Conservation (phyloP, 1,140 invertebrate species). For the Dermatophagoides farinae region DNA sequence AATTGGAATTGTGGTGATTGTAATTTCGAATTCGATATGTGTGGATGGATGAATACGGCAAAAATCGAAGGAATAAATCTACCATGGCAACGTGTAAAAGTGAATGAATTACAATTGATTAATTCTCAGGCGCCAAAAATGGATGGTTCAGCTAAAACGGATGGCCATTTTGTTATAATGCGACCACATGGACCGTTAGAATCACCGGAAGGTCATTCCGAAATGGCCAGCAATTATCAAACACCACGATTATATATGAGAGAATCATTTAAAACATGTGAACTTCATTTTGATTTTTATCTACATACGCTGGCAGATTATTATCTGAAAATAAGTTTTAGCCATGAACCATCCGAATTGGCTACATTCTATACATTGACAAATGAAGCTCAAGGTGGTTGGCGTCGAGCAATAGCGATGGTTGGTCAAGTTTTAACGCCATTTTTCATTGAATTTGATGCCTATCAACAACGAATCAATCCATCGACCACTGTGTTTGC, state of each 20-base stretch:
- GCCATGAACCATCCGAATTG: too few relatives aligned
- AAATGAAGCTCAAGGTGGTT: constrained; percentile 6
- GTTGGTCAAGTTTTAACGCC: constrained; percentile 10
- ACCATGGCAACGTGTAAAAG: too few relatives aligned
- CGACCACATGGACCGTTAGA: constrained; percentile 1
- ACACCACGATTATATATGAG: not conserved
- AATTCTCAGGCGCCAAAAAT: not conserved
- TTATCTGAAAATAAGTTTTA: too few relatives aligned
- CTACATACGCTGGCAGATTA: too few relatives aligned
- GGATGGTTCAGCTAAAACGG: not conserved
- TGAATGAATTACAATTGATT: not conserved
- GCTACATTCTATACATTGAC: not conserved
- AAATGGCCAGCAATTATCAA: not conserved
- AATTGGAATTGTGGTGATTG: constrained; percentile 11
- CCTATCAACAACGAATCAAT: not conserved
- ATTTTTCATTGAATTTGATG: constrained; percentile 11
- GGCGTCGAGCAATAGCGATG: constrained; percentile 14
- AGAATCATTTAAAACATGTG: not conserved
- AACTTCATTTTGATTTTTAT: too few relatives aligned
- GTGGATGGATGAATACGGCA: constrained; percentile 13
- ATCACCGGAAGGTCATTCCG: too few relatives aligned
- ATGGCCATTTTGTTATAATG: not conserved
- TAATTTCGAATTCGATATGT: constrained; percentile 16
- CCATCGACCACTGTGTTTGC: constrained; percentile 21
- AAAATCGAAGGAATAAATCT: not conserved